phyloP scores from a whole-genome alignment of 2,113 vertebrate genomes.

The Phrynosoma platyrhinos region DNA sequence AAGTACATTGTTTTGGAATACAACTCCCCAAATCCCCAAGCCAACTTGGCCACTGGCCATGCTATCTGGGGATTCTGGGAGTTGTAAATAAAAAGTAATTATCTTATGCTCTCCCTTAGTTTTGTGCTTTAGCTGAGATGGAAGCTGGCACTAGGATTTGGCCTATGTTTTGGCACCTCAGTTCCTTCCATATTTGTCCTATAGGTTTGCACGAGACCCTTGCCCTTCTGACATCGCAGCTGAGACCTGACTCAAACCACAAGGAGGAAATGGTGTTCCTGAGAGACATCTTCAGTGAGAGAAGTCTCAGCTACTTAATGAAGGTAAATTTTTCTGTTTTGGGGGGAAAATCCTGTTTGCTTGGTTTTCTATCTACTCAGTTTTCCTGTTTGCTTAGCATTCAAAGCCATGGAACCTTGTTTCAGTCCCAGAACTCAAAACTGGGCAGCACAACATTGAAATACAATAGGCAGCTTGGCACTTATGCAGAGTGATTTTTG shows the following conservation, averaged over 20 bases:
- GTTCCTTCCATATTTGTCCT: neutral
- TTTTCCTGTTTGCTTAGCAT: neutral
- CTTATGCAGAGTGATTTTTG: neutral
- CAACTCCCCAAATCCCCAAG: too few relatives aligned
- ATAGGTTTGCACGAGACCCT: constrained; percentile 92
- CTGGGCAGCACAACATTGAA: neutral
- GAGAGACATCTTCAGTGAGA: constrained; percentile 91
- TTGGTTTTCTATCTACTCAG: neutral
- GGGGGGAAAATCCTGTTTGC: neutral
- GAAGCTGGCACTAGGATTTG: neutral
- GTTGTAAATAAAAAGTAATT: neutral
- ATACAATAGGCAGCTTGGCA: neutral
- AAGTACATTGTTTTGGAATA: too few relatives aligned
- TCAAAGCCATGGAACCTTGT: neutral
- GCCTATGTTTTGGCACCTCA: neutral
- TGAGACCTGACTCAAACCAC: constrained; percentile 92
- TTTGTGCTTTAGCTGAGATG: neutral
- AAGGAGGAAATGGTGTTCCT: constrained; percentile 93
- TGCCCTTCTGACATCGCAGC: constrained; percentile 92
- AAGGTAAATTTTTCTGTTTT: constrained; percentile 79
- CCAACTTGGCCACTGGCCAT: neutral
- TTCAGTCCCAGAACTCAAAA: neutral
- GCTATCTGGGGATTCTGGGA: neutral
- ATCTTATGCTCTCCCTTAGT: neutral
- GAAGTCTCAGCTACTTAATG: constrained; percentile 90